Evolutionary conservation across 2,113 vertebrate species (phyloP), one percentile per base, ranked within the genome.

Genomic region (Probosciger aterrimus): DNA sequence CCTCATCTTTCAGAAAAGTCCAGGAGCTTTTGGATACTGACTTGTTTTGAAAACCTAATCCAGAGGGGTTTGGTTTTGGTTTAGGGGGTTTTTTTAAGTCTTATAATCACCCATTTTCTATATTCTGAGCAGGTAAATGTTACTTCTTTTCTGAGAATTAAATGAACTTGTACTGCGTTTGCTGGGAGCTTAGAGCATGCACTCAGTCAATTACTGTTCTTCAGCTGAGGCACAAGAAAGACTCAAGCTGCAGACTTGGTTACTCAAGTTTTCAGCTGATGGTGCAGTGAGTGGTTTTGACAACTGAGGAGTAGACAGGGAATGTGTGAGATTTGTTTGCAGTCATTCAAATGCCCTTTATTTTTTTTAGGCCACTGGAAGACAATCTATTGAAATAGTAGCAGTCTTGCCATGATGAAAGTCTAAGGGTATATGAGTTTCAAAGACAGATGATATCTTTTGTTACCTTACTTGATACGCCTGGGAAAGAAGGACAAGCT

Each of bases 401-500:
- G 79, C 49, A 62, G 59, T 63, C 49, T 77, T 47, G 35, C 31
- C 30, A 6, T 75, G 73, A 43, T 95, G 65, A 89, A 95, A 96
- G 73, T 95, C 62, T 55, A 18, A 60, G 77, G 64, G 79, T 92
- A 3, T 86, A 57, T 57, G 30, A 92, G 89, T 93, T 92, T 95
- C 94, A 82, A 79, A 92, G 94, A 71, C 77, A 91, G 60, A 75
- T 84, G 52, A 19, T 93, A 84, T 85, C 95, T 88, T 90, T 80
- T 93, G 68, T 88, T 93, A 46, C 55, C 55, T 60, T 55, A 87
- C 46, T 30, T 91, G 91, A 92, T 92, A 88, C 1, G 62, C 91
- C 50, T 95, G 95, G 96, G 95, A 96, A 96, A 96, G 89, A 83
- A 55, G 86, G 76, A 70, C 64, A 50, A 67, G 93, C 94, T 89